Conservation (phyloP, 2,113 vertebrate genomes). For the Zosterops borbonicus region DNA sequence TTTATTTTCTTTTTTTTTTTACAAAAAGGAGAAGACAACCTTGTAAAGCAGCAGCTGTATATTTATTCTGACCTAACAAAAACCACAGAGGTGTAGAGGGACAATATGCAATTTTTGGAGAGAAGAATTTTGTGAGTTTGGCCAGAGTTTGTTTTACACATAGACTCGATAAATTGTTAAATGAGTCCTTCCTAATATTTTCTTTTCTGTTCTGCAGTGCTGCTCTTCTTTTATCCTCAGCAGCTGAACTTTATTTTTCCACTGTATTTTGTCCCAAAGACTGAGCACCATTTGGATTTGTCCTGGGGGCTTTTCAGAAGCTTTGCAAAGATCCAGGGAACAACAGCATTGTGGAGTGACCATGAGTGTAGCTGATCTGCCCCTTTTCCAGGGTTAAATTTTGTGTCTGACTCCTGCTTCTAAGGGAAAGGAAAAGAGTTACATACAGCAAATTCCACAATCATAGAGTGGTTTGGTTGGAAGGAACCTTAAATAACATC, state of each 20-base stretch:
- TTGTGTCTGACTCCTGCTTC: not conserved
- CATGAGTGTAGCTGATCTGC: not conserved
- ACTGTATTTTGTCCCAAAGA: not conserved
- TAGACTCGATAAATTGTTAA: not conserved
- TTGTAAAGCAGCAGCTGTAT: constrained; percentile 51
- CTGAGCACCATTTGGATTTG: not conserved
- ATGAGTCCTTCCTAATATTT: not conserved
- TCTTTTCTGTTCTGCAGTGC: not conserved
- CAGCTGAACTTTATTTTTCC: not conserved
- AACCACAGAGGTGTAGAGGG: not conserved
- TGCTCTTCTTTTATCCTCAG: not conserved
- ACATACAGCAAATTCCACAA: fast-evolving
- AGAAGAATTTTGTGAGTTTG: not conserved
- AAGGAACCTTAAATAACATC: not conserved
- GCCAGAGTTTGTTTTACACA: not conserved
- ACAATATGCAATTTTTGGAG: not conserved
- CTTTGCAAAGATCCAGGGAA: not conserved
- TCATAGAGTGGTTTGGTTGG: not conserved
- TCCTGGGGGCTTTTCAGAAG: not conserved
- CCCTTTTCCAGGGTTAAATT: not conserved
- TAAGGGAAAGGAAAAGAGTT: not conserved
- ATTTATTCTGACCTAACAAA: constrained; percentile 63
- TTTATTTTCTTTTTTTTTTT: constrained; percentile 43
- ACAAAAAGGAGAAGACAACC: not conserved
- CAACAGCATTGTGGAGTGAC: not conserved